Evolutionary conservation across 2,888 invertebrate genomes (phyloP), one percentile per base, ranked within the genome.

Genomic region (Thecocarcelia acutangulata): DNA sequence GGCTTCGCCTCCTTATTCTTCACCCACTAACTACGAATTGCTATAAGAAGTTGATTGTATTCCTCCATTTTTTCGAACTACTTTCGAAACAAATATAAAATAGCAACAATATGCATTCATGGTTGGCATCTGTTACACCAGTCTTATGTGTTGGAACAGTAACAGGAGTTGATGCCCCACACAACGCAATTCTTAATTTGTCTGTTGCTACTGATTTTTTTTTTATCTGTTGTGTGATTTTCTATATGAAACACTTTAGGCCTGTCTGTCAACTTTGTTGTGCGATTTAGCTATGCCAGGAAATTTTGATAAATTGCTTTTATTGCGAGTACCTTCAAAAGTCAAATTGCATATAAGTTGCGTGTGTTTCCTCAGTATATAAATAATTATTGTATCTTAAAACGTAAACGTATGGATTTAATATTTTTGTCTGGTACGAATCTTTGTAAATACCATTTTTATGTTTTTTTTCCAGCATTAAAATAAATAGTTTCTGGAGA

Each of bases 301-400:
- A 83, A 86, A 87, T 87, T 86, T 87, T 88, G 86, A 88, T 87
- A 87, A 86, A 88, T 88, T 87, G 85, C 86, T 85, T 84, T 84
- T 79, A 84, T 87, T 88, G n/a, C n/a, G n/a, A n/a, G n/a, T n/a
- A 88, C 88, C 88, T 88, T 88, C 80, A n/a, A n/a, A n/a, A 83
- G 84, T 80, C 83, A 85, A 83, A 82, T 85, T 85, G 84, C 80
- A 81, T 83, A 54, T 81, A 68, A 50, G 56, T 77, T 24, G 24
- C 72, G 66, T 44, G 64, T 80, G 78, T 69, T 85, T 83, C 85
- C 83, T 59, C 48, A 79, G 83, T 85, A 24, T 3, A 24, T 5
- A 83, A 78, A 78, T 78, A 74, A 69, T 78, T 82, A 70, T 78
- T 74, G 70, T 78, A 82, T 74, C 82, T 82, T 74, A 24, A 24